These are phyloP conservation scores for Holcopasites calliopsidis DNA, from an alignment of 1,140 invertebrate species.

Conservation along the genomic window DNA sequence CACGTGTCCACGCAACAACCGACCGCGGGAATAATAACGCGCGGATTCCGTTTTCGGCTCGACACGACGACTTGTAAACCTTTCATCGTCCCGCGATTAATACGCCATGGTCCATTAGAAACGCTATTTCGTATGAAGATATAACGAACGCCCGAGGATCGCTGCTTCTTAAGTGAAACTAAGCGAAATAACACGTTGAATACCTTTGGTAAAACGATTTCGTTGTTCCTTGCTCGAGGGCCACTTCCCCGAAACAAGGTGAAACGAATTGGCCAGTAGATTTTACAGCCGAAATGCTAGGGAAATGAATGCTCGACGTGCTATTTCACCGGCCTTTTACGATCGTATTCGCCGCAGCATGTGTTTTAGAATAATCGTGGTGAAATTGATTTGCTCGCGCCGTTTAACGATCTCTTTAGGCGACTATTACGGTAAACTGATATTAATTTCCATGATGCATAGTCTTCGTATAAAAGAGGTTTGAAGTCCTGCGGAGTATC, in stretches of 20 bases:
- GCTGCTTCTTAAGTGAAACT: not conserved
- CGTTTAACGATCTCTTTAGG: not conserved
- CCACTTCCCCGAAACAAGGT: slow-evolving; percentile 1
- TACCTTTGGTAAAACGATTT: not conserved
- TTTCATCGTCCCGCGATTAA: slow-evolving; percentile 28
- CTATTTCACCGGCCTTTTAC: slow-evolving; percentile 4
- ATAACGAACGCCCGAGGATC: not conserved
- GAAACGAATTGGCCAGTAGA: not conserved
- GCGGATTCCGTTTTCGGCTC: slow-evolving; percentile 1
- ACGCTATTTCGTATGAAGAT: not conserved
- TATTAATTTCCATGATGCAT: not conserved
- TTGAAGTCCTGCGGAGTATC: not conserved
- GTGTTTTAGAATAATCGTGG: not conserved
- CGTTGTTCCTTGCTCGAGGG: not conserved
- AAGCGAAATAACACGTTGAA: not conserved
- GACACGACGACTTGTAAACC: not conserved
- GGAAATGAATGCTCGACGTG: slow-evolving; percentile 1
- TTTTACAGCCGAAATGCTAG: not conserved
- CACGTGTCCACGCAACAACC: not conserved
- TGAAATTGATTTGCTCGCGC: slow-evolving; percentile 7
- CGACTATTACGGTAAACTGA: slow-evolving; percentile 2
- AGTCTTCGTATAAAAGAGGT: not conserved
- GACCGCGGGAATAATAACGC: slow-evolving; percentile 11
- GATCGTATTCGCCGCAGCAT: not conserved
- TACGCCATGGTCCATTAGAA: not conserved